phyloP scores from a whole-genome alignment of 2,888 invertebrate species.

The Chrysolina oricalcia region DNA sequence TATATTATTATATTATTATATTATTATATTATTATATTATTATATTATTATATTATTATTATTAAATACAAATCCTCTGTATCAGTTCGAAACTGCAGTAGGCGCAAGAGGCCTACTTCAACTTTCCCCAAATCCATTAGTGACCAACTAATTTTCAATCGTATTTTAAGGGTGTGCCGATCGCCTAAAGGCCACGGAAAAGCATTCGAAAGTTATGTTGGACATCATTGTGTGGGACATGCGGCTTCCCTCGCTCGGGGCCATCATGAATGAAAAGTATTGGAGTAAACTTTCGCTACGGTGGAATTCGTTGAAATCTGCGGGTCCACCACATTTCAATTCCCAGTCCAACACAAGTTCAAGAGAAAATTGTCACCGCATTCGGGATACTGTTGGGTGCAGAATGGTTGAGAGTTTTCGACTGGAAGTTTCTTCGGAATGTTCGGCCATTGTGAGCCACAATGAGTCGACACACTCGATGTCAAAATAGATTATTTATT shows the following conservation, averaged over 20 bases:
- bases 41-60: too few species aligned
- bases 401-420: not conserved
- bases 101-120: too few species aligned
- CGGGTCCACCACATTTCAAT: not conserved
- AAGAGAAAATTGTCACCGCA: not conserved
- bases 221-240: not conserved
- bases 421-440: too few species aligned
- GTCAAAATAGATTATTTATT: too few species aligned
- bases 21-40: too few species aligned
- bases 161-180: not conserved
- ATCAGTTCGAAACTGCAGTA: too few species aligned
- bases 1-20: too few species aligned
- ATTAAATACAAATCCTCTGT: too few species aligned
- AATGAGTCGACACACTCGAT: too few species aligned
- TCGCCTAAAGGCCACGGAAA: not conserved
- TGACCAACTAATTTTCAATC: not conserved
- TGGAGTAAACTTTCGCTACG: not conserved
- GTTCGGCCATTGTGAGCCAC: too few species aligned
- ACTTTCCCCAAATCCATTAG: too few species aligned
- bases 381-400: not conserved
- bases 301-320: not conserved
- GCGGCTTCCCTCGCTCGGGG: not conserved
- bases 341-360: not conserved
- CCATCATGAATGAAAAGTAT: conserved; percentile 2
- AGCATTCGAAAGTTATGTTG: not conserved